phyloP scores from a whole-genome alignment of 2,888 invertebrate species.

The Diadegma fenestrale region DNA sequence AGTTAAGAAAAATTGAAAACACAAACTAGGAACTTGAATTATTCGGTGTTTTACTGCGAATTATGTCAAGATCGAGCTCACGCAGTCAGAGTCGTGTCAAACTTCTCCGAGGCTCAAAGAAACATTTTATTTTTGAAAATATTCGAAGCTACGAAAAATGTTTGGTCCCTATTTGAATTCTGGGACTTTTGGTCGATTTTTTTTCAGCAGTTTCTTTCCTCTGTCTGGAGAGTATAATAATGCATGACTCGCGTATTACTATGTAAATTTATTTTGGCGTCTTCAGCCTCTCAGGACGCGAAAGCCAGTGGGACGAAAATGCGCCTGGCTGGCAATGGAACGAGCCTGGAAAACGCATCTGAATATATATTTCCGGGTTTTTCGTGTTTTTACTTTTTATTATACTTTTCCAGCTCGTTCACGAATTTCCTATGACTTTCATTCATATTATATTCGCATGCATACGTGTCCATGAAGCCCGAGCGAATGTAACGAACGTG shows the following conservation, averaged over 20 bases:
- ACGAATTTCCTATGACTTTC: constrained; percentile 9
- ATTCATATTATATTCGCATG: constrained; percentile 12
- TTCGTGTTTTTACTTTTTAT: not conserved
- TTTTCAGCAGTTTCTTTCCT: not conserved
- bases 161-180: too few species aligned
- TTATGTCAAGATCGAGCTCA: not conserved
- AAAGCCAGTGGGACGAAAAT: not conserved
- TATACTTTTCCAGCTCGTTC: not conserved
- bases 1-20: not conserved
- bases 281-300: constrained; percentile 18
- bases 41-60: not conserved
- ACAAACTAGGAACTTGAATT: not conserved
- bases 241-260: constrained; percentile 62
- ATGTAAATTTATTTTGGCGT: constrained; percentile 64
- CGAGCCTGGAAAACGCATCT: constrained; percentile 9
- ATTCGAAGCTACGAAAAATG: too few species aligned
- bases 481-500: not conserved
- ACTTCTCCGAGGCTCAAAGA: too few species aligned
- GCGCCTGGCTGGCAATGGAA: not conserved
- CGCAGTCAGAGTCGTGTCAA: too few species aligned
- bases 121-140: too few species aligned
- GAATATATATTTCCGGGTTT: constrained; percentile 27
- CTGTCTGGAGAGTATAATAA: constrained; percentile 45
- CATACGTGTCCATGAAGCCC: not conserved
- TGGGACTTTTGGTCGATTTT: not conserved